These are phyloP conservation scores for Drosophila navojoa DNA, from an alignment of 1,140 invertebrate species.

Conservation along the genomic window DNA sequence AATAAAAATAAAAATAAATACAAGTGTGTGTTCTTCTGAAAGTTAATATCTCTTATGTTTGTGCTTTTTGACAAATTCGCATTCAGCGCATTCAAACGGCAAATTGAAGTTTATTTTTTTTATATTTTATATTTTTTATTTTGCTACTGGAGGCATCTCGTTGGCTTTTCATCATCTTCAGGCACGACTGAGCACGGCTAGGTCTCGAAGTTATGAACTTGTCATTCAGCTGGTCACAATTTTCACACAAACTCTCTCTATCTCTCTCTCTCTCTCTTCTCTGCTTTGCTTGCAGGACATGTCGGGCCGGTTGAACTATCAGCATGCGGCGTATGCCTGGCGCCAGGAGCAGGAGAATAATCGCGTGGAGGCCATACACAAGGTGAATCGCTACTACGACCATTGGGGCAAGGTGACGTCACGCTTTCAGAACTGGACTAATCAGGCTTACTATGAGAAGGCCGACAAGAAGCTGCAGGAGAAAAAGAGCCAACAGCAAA, in stretches of 20 bases:
- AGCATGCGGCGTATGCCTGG: conserved; percentile 72
- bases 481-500: conserved; percentile 79
- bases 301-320: conserved; percentile 65
- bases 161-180: conserved; percentile 9
- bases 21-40: conserved; percentile 3
- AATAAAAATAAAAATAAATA: conserved; percentile 28
- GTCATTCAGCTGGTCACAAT: conserved; percentile 81
- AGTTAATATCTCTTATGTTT: not conserved
- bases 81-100: conserved; percentile 39
- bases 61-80: conserved; percentile 17
- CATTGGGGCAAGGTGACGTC: conserved; percentile 81
- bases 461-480: conserved; percentile 82
- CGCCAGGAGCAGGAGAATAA: conserved; percentile 68
- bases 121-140: not conserved
- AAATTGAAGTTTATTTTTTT: conserved; percentile 41
- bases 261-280: not conserved
- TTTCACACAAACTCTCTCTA: not conserved
- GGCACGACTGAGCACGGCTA: conserved; percentile 32
- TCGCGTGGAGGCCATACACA: conserved; percentile 69
- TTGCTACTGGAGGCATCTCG: not conserved
- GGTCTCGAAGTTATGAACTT: conserved; percentile 86
- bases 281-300: conserved; percentile 85
- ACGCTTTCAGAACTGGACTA: conserved; percentile 84
- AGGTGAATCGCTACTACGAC: conserved; percentile 76
- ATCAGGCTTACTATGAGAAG: conserved; percentile 84